phyloP scores from a whole-genome alignment of 2,113 vertebrate species.

The Notechis scutatus region DNA sequence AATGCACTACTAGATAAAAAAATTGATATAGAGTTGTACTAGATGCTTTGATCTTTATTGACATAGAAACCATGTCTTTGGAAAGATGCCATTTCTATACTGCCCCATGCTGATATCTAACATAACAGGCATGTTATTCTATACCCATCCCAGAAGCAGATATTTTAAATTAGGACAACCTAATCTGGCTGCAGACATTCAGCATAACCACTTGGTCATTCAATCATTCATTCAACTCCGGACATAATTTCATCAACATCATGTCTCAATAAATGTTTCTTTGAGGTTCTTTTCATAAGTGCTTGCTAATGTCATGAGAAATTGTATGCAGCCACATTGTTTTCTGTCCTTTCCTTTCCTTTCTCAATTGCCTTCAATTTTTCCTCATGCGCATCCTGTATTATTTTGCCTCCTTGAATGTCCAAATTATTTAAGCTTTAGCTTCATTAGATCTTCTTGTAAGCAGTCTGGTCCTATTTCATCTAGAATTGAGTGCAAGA shows the following conservation, averaged over 20 bases:
- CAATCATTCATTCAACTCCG: background rate
- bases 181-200: background rate
- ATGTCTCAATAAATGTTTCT: background rate
- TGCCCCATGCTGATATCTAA: background rate
- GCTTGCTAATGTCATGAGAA: background rate
- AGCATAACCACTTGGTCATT: background rate
- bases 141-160: background rate
- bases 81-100: background rate
- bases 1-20: background rate
- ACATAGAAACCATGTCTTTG: background rate
- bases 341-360: background rate
- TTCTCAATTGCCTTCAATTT: background rate
- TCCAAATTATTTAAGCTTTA: background rate
- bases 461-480: background rate
- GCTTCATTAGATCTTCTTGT: background rate
- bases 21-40: background rate
- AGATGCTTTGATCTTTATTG: background rate
- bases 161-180: background rate
- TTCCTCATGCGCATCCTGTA: background rate
- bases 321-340: background rate
- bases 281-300: background rate
- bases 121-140: background rate
- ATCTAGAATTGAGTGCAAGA: background rate
- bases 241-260: background rate
- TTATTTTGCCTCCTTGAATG: background rate